Evolutionary conservation across 2,888 invertebrate species (phyloP), one percentile per base, ranked within the genome.

Genomic region (Stegana nigrithorax): DNA sequence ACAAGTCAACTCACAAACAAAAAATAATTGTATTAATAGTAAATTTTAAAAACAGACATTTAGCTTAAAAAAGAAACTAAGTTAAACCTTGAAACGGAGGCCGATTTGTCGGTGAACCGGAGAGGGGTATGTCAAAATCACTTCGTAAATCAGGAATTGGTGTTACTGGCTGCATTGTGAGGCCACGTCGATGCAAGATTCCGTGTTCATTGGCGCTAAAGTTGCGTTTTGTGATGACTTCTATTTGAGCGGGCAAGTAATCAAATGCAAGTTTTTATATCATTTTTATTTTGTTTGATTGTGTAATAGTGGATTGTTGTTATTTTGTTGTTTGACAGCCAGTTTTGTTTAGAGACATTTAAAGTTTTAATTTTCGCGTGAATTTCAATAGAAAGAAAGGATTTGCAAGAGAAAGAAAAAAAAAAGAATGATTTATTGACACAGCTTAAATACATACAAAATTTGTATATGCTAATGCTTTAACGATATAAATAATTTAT

Each of bases 81-180:
- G 23, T 27, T 17, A 27, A 83, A 86, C 85, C 85, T 86, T 86
- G 86, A 75, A 86, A 86, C 70, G 85, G 85, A 69, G 84, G 85
- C 72, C 85, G 83, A 73, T 81, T 82, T 64, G 81, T 80, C 68
- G 85, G 83, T 63, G 85, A 85, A 69, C 81, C 79, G 65, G 83
- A 75, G n/a, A n/a, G n/a, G 65, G 83, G 82, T 69, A 83, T 81
- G 73, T 86, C 85, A 73, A 83, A 73, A 73, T 85, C 86, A 79
- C 85, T 85, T 87, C 95, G 91, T 87, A 95, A 91, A 89, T 94
- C 93, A 85, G 95, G 95, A 86, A 95, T 95, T 87, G 93, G 91
- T 86, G 89, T 89, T 86, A 93, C 91, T 87, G 90, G 88, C 87
- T 93, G 91, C 88, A 92, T 91, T 87, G 94, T 92, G 88, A 95